A percentile compares a stretch with the other conserved stretches of the same genome.
These are phyloP conservation scores for Ornithoptera alexandrae DNA, from an alignment of 2,888 invertebrate species.

Conservation along the genomic window DNA sequence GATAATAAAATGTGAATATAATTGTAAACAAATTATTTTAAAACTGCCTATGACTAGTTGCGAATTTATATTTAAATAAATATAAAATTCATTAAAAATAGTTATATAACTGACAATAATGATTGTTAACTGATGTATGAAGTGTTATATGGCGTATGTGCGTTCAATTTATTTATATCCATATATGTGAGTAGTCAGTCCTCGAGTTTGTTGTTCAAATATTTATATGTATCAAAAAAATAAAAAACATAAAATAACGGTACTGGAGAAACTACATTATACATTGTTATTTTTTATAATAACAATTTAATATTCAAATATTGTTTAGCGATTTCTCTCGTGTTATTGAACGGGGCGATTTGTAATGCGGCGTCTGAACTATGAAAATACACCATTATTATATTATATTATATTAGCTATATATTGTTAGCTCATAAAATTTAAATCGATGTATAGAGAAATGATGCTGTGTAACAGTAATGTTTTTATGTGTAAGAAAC, in stretches of 20 bases:
- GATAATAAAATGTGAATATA: conserved; percentile 58
- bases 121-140: conserved; percentile 80
- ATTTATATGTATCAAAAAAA: neutral
- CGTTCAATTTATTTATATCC: conserved; percentile 66
- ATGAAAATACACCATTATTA: conserved; percentile 68
- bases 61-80: conserved; percentile 80
- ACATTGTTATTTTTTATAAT: too few relatives aligned
- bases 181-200: conserved; percentile 59
- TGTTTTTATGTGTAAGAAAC: conserved; percentile 72
- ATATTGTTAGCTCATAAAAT: conserved; percentile 62
- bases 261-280: too few relatives aligned
- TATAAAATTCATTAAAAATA: conserved; percentile 75
- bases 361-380: conserved; percentile 65
- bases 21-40: conserved; percentile 70
- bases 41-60: conserved; percentile 78
- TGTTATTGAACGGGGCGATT: conserved; percentile 10
- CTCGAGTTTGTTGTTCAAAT: conserved; percentile 46
- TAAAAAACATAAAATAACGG: neutral
- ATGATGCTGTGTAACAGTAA: conserved; percentile 75
- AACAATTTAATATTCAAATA: neutral
- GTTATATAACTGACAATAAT: conserved; percentile 80
- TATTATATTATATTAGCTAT: conserved; percentile 45
- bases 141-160: conserved; percentile 71
- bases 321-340: neutral
- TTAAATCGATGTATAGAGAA: conserved; percentile 70